phyloP scores from a whole-genome alignment of 2,888 invertebrate genomes.

The Fissipunctia ypsillon region DNA sequence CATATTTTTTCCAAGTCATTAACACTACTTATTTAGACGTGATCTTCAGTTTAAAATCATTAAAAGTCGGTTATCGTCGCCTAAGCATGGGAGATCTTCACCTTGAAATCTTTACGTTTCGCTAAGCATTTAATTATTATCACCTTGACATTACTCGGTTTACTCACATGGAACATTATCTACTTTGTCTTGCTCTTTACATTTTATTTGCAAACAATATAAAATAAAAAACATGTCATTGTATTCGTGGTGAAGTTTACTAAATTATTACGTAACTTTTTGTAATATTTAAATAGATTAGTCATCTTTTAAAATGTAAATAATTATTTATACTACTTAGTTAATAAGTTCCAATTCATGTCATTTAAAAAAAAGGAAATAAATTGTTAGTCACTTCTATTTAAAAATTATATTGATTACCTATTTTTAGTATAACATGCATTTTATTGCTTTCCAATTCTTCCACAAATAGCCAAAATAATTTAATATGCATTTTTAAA shows the following conservation, averaged over 20 bases:
- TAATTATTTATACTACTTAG: neutral
- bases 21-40: too few species aligned
- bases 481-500: constrained; percentile 18
- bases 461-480: neutral
- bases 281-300: neutral
- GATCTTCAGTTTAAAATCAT: too few species aligned
- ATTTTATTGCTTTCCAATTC: constrained; percentile 3
- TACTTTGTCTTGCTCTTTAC: constrained; percentile 16
- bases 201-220: constrained; percentile 4
- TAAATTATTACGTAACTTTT: neutral
- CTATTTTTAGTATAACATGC: neutral
- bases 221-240: neutral
- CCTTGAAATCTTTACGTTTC: constrained; percentile 49
- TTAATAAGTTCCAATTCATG: neutral
- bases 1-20: too few species aligned
- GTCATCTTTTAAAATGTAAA: neutral
- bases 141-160: constrained; percentile 37
- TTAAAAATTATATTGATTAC: neutral
- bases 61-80: too few species aligned
- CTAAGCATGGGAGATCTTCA: constrained; percentile 43
- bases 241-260: neutral
- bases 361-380: neutral
- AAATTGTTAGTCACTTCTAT: neutral
- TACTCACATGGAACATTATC: constrained; percentile 19
- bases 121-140: constrained; percentile 35